Evolutionary conservation across 2,888 invertebrate genomes (phyloP).

Genomic region (Drosophila yooni): DNA sequence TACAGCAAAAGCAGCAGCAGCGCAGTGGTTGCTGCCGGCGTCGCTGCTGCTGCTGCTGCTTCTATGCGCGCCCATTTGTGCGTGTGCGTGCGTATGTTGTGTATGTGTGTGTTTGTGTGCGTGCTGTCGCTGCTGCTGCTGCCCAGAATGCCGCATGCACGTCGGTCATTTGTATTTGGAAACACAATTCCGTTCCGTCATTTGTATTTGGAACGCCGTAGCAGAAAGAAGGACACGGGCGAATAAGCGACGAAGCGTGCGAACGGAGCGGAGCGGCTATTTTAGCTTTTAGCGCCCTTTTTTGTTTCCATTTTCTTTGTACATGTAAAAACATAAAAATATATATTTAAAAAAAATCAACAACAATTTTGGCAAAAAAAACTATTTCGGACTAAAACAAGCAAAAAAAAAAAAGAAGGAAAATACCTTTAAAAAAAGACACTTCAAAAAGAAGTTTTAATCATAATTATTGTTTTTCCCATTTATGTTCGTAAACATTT

Average conservation of each 20-base stretch:
- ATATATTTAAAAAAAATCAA: constrained; percentile 37
- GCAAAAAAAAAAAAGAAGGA: constrained; percentile 39
- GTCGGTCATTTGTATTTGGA: constrained; percentile 84
- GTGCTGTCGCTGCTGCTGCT: constrained; percentile 32
- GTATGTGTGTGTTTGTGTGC: constrained; percentile 6
- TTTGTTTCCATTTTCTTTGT: constrained; percentile 78
- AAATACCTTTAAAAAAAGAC: constrained; percentile 20
- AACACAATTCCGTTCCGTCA: constrained; percentile 76
- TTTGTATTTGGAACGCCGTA: constrained; percentile 84
- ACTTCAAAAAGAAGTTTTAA: constrained; percentile 28
- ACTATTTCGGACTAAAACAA: constrained; percentile 64
- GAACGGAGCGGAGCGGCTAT: constrained; percentile 82
- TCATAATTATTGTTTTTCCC: constrained; percentile 50
- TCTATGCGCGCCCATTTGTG: constrained; percentile 29
- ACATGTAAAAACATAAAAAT: constrained; percentile 44
- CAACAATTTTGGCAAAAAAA: constrained; percentile 59
- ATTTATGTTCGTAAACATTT: constrained; percentile 77
- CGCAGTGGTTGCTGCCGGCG: constrained; percentile 33
- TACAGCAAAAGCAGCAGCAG: constrained; percentile 44
- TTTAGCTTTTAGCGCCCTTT: constrained; percentile 84
- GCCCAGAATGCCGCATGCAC: constrained; percentile 67
- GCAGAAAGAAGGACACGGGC: constrained; percentile 81
- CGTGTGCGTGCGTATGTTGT: constrained; percentile 16
- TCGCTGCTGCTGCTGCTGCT: constrained; percentile 26
- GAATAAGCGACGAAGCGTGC: constrained; percentile 75